Evolutionary conservation across 2,888 invertebrate genomes (phyloP).

Genomic region (Gerosis bhagava): DNA sequence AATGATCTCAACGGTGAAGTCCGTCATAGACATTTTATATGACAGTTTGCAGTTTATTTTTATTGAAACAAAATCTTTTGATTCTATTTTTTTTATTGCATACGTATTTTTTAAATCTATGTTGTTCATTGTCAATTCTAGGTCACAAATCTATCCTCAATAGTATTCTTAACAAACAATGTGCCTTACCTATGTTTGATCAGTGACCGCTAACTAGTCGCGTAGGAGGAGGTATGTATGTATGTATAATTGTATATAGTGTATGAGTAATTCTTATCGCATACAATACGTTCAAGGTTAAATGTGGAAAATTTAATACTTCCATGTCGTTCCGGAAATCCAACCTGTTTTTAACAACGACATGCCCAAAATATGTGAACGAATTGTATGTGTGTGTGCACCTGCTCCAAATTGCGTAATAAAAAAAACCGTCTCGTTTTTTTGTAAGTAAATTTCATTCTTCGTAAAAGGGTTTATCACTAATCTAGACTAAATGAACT

Average conservation of each 20-base stretch:
- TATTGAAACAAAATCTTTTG: too few relatives aligned
- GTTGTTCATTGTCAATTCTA: slow-evolving; percentile 7
- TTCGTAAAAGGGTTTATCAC: too few relatives aligned
- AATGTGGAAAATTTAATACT: slow-evolving; percentile 55
- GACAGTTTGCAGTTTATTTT: too few relatives aligned
- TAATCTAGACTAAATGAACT: too few relatives aligned
- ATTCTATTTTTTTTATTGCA: too few relatives aligned
- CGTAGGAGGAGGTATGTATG: slow-evolving; percentile 54
- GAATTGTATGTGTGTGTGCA: too few relatives aligned
- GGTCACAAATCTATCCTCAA: slow-evolving; percentile 23
- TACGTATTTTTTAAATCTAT: too few relatives aligned
- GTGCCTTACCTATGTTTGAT: slow-evolving; percentile 44
- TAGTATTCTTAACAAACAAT: slow-evolving; percentile 39
- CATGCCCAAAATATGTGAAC: slow-evolving; percentile 10
- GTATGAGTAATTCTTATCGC: slow-evolving; percentile 62
- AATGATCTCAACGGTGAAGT: too few relatives aligned
- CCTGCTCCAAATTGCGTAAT: slow-evolving; percentile 18
- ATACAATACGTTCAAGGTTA: slow-evolving; percentile 52
- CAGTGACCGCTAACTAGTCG: slow-evolving; percentile 42
- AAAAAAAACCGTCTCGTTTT: too few relatives aligned
- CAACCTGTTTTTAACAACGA: slow-evolving; percentile 27
- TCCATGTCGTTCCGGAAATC: slow-evolving; percentile 35
- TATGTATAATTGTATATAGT: too few relatives aligned
- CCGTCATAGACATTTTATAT: too few relatives aligned
- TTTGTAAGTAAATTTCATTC: too few relatives aligned